Evolutionary conservation across 2,888 invertebrate species (phyloP).

Genomic region (Deroplatys truncata): DNA sequence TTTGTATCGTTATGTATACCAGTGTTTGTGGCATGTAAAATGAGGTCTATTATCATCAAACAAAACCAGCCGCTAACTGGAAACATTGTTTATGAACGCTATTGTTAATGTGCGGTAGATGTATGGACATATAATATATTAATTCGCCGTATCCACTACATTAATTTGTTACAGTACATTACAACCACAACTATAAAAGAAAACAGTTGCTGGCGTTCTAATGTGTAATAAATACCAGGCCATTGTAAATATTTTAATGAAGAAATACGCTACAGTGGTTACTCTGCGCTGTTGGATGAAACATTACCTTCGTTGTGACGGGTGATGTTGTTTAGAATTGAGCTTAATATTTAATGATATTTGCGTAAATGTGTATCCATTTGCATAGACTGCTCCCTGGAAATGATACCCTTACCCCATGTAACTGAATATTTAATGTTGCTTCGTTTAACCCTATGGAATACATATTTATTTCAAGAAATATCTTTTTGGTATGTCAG

Average conservation of each 20-base stretch:
- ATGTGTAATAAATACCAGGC: background rate
- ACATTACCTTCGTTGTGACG: background rate
- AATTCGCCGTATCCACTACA: background rate
- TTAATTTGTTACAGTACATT: background rate
- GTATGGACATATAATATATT: background rate
- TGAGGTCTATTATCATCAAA: no score
- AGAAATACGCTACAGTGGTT: background rate
- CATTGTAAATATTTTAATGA: background rate
- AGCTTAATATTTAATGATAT: background rate
- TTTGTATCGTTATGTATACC: no score
- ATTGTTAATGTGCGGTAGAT: background rate
- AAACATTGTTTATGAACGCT: background rate
- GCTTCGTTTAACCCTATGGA: no score
- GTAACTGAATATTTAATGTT: no score
- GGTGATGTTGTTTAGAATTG: background rate
- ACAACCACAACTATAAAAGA: background rate
- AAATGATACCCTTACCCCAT: no score
- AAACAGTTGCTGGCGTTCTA: background rate
- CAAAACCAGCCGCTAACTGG: no score
- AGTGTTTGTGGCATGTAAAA: no score
- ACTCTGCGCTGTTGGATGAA: background rate
- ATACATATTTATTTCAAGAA: no score
- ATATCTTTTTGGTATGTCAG: no score
- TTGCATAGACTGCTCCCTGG: no score
- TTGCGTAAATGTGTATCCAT: background rate